Base-by-base conservation (phyloP, 2,797 vertebrate species). In the Gadopsis marmoratus region DNA sequence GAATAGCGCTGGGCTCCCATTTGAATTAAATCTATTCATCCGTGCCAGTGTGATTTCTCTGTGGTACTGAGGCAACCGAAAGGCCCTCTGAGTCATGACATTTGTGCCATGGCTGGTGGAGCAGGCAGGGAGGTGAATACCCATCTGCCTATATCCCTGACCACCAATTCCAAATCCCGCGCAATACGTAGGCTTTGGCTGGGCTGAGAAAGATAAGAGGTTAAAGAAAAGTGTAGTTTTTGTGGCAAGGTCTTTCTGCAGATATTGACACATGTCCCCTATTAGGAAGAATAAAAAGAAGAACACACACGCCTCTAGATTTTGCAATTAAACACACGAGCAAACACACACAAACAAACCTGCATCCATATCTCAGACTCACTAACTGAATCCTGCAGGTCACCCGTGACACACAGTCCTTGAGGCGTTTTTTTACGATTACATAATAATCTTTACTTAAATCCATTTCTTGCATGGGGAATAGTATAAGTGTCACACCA, bases 1-100 rank as follows among this genome's bases (percentile, higher is more conserved):
- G 92, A 89, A 91, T 43, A 81, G 85, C 37, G 17, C 78, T 1
- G 76, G 71, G 83, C 89, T 86, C 81, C 88, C 72, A 74, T 91
- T 87, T 86, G 86, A 91, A 92, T 91, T 89, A 90, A 90, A 91
- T 79, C 87, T 86, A 85, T 87, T 89, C 90, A 90, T 87, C 88
- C 88, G 62, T 90, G 87, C 86, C 84, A 39, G 82, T 86, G 75
- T 85, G 88, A 90, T 90, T 91, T 90, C 84, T 90, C 86, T 65
- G 86, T 66, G 83, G 86, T 74, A 58, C 87, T 4, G 87, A 74
- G 53, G 85, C 73, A 48, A 75, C 81, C 81, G 35, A 51, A 39
- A 59, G 86, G 79, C 65, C 83, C 80, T 87, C 81, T 85, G 88
- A 90, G 86, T 90, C 76, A 76, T 91, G 92, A 91, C 85, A 90